Base-by-base conservation (phyloP, 2,113 vertebrate species). In the Periophthalmus modestus region DNA sequence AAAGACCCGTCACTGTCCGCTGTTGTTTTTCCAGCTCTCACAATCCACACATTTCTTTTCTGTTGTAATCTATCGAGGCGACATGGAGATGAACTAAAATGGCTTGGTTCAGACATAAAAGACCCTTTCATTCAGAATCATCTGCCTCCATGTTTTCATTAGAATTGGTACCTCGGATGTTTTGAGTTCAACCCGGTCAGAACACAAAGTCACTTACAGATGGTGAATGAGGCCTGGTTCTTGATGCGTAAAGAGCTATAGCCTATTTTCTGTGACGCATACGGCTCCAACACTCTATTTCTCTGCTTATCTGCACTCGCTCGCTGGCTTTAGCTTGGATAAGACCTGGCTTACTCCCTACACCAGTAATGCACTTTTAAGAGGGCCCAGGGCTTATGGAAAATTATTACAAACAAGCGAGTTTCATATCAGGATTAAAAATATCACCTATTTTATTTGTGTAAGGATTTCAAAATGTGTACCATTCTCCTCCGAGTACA, bases 201-300 rank as follows among this genome's bases (percentile, higher is more conserved):
- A 74, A 86, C 68, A 72, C 48, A 24, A 72, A 73, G 82, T 78
- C 66, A 55, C 73, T 68, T 10, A 75, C 52, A 65, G 66, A 69
- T 72, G 59, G 79, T 82, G 54, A 71, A 81, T 72, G 71, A 66
- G 7, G n/a, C 21, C 21, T 66, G 62, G 66, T 70, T 50, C 74
- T 75, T 80, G 82, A 85, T 80, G 85, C 55, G 65, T 84, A 69
- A 90, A 78, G 34, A 78, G 75, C 70, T 80, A 69, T 73, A 85
- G 81, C 66, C 69, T 77, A 82, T 87, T 87, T 85, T 73, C 63
- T 55, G 75, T 77, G 55, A 78, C 46, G 33, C 72, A 75, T 71
- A 69, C 72, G 75, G 74, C 80, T 75, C 69, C 58, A 65, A 63
- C 58, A 62, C 68, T 79, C 73, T 84, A 72, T 85, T 82, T 79